These are phyloP conservation scores for Cirrhinus molitorella DNA, from an alignment of 2,797 vertebrate genomes.

Conservation along the genomic window DNA sequence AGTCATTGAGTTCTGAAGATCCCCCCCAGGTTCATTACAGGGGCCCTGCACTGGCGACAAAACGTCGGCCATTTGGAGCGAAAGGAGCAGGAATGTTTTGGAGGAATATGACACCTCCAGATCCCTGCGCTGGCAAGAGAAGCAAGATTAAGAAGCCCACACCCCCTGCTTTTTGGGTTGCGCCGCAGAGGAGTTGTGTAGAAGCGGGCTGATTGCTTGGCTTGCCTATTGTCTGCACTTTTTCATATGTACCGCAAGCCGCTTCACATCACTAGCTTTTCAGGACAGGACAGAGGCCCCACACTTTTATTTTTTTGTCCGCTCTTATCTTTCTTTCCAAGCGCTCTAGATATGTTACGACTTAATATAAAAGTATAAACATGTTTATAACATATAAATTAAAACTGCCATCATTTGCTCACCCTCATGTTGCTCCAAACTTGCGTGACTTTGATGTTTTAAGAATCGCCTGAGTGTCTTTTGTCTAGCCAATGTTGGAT, in stretches of 20 bases:
- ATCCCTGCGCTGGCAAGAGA: constrained; percentile 52
- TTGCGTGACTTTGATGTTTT: neutral
- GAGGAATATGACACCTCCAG: constrained; percentile 71
- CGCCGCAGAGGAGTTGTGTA: constrained; percentile 38
- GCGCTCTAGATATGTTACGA: neutral
- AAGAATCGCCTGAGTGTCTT: neutral
- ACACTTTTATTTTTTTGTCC: constrained; percentile 35
- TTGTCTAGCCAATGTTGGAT: neutral
- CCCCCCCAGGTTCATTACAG: constrained; percentile 84
- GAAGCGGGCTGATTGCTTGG: constrained; percentile 55
- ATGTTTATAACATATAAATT: neutral
- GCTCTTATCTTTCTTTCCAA: constrained; percentile 3
- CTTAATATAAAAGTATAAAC: neutral
- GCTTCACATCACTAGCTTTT: constrained; percentile 61
- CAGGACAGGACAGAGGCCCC: constrained; percentile 52
- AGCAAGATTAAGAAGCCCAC: constrained; percentile 59
- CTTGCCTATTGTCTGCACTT: constrained; percentile 59
- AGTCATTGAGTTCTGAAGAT: constrained; percentile 81
- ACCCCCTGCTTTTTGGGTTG: constrained; percentile 38
- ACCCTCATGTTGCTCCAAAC: neutral
- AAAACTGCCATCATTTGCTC: neutral
- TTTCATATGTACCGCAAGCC: constrained; percentile 55
- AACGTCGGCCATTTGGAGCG: constrained; percentile 82
- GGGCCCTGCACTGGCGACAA: constrained; percentile 71
- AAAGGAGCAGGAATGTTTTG: constrained; percentile 80